A percentile compares a stretch with the other conserved stretches of the same genome.
Evolutionary conservation across 2,113 vertebrate species (phyloP).

Genomic region (Carlito syrichta): DNA sequence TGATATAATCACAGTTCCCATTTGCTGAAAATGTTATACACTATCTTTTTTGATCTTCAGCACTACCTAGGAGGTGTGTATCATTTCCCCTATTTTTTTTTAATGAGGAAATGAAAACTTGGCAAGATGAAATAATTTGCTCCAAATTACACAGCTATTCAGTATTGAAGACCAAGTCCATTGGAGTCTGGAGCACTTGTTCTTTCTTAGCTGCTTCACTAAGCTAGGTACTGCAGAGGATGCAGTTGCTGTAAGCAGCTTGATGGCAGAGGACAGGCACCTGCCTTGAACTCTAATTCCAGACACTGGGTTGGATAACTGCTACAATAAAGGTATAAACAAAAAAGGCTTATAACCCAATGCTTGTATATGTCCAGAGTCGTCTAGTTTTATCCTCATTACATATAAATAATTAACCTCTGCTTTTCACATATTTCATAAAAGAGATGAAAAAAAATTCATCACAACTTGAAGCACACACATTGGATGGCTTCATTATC

Average conservation of each 20-base stretch:
- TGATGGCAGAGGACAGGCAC: neutral
- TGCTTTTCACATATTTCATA: neutral
- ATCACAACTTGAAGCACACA: neutral
- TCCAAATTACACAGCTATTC: neutral
- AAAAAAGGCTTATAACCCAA: neutral
- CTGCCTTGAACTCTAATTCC: neutral
- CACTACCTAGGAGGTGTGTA: neutral
- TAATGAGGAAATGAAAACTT: neutral
- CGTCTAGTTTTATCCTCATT: neutral
- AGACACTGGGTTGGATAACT: neutral
- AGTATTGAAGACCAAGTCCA: neutral
- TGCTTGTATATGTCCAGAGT: neutral
- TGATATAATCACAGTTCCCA: neutral
- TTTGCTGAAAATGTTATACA: neutral
- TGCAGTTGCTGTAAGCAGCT: fast-evolving
- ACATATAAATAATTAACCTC: neutral
- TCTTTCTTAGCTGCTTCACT: neutral
- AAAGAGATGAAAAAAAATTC: neutral
- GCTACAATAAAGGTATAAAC: neutral
- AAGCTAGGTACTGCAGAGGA: neutral
- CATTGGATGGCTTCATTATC: neutral
- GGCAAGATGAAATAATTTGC: neutral
- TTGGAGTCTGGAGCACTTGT: neutral
- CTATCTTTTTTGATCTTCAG: neutral
- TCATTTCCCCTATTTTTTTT: neutral